phyloP scores from a whole-genome alignment of 1,140 invertebrate species.

The Chymomyza costata region DNA sequence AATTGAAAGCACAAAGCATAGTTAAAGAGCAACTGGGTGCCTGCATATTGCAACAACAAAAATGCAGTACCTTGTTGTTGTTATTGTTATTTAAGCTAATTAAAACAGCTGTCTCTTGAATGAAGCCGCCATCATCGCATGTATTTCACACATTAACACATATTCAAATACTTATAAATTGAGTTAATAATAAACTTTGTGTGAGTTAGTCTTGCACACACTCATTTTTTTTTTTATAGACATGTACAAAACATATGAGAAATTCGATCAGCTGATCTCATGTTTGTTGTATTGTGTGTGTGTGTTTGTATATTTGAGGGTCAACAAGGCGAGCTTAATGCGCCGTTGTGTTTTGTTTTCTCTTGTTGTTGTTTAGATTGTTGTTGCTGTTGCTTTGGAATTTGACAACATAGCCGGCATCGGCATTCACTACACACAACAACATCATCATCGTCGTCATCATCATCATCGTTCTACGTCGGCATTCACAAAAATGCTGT shows the following conservation, averaged over 20 bases:
- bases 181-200: no score
- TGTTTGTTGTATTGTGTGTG: slow-evolving; percentile 3
- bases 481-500: slow-evolving; percentile 27
- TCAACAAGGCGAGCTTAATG: slow-evolving; percentile 32
- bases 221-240: slow-evolving; percentile 39
- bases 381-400: slow-evolving; percentile 17
- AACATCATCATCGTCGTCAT: no score
- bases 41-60: neutral
- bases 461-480: no score
- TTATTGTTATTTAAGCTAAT: slow-evolving; percentile 60
- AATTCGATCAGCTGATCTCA: slow-evolving; percentile 66
- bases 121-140: slow-evolving; percentile 24
- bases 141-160: slow-evolving; percentile 3
- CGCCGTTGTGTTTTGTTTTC: slow-evolving; percentile 14
- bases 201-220: no score
- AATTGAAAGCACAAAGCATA: no score
- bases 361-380: slow-evolving; percentile 4
- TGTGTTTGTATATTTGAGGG: slow-evolving; percentile 30
- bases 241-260: no score
- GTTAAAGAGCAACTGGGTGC: neutral
- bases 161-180: no score
- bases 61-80: slow-evolving; percentile 20
- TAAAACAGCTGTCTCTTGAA: slow-evolving; percentile 64
- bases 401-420: slow-evolving; percentile 20
- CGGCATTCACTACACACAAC: no score